These are phyloP conservation scores for Papilio demoleus DNA, from an alignment of 2,888 invertebrate genomes.

Conservation along the genomic window DNA sequence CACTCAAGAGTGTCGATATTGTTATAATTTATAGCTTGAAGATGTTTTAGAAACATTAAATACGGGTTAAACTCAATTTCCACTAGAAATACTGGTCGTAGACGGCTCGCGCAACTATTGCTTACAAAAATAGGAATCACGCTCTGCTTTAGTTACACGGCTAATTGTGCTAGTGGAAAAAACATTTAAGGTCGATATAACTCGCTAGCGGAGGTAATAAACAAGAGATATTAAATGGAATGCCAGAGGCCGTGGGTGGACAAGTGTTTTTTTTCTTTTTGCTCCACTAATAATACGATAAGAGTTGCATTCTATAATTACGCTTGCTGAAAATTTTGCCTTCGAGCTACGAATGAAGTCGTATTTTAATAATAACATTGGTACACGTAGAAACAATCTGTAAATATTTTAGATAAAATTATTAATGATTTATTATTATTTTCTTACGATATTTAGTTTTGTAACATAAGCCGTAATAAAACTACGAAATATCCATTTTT, in stretches of 20 bases:
- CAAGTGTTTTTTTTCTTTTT: conserved; percentile 25
- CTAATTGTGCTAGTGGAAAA: neutral
- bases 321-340: neutral
- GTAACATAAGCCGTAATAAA: too few species aligned
- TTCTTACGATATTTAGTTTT: too few species aligned
- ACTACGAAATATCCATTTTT: too few species aligned
- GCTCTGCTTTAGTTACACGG: too few species aligned
- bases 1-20: conserved; percentile 9
- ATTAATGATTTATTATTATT: too few species aligned
- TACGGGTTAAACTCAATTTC: neutral
- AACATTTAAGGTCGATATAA: neutral
- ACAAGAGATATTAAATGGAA: conserved; percentile 34
- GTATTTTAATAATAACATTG: neutral
- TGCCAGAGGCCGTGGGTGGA: conserved; percentile 8
- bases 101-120: too few species aligned
- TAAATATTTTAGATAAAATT: too few species aligned
- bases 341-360: neutral
- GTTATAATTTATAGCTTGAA: conserved; percentile 26
- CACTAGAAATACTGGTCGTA: neutral
- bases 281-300: conserved; percentile 34
- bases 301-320: conserved; percentile 25
- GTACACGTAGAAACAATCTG: neutral
- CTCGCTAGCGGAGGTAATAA: conserved; percentile 28
- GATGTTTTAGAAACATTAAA: conserved; percentile 19
- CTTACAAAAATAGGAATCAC: too few species aligned